phyloP scores from a whole-genome alignment of 2,797 vertebrate species.

The Telmatherina bonti region DNA sequence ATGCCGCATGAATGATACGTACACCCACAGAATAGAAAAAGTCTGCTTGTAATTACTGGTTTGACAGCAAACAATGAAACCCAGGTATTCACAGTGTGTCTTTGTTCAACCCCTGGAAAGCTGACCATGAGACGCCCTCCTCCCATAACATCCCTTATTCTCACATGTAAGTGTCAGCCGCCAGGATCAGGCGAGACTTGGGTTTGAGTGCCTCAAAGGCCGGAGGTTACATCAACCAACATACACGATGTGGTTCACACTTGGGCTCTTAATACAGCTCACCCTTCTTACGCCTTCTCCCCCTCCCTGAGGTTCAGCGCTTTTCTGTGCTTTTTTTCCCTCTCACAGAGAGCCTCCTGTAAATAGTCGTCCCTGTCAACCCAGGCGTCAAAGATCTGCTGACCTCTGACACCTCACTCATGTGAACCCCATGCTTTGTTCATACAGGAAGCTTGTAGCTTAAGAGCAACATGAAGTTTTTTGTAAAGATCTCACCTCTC shows the following conservation, averaged over 20 bases:
- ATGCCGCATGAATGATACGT: slow-evolving; percentile 38
- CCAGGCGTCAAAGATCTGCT: slow-evolving; percentile 64
- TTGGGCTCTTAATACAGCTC: slow-evolving; percentile 76
- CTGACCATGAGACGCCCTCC: slow-evolving; percentile 62
- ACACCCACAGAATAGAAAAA: slow-evolving; percentile 44
- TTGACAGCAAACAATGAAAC: slow-evolving; percentile 76
- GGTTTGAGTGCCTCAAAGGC: slow-evolving; percentile 74
- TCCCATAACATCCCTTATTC: slow-evolving; percentile 74
- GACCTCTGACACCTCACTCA: slow-evolving; percentile 66
- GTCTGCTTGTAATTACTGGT: slow-evolving; percentile 69
- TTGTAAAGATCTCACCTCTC: slow-evolving; percentile 11
- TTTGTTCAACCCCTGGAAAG: slow-evolving; percentile 76
- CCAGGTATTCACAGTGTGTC: slow-evolving; percentile 75
- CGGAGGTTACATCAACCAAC: slow-evolving; percentile 87
- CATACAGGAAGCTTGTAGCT: slow-evolving; percentile 5
- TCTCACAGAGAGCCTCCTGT: slow-evolving; percentile 34
- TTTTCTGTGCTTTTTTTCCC: slow-evolving; percentile 32
- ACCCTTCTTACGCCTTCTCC: slow-evolving; percentile 35
- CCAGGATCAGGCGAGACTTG: slow-evolving; percentile 79
- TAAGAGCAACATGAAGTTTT: slow-evolving; percentile 4
- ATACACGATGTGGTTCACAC: slow-evolving; percentile 82
- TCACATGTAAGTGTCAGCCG: slow-evolving; percentile 81
- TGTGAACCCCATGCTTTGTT: slow-evolving; percentile 28
- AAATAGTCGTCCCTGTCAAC: slow-evolving; percentile 62
- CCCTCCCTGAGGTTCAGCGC: slow-evolving; percentile 22